Evolutionary conservation across 2,888 invertebrate genomes (phyloP).

Genomic region (Nomada fucata): DNA sequence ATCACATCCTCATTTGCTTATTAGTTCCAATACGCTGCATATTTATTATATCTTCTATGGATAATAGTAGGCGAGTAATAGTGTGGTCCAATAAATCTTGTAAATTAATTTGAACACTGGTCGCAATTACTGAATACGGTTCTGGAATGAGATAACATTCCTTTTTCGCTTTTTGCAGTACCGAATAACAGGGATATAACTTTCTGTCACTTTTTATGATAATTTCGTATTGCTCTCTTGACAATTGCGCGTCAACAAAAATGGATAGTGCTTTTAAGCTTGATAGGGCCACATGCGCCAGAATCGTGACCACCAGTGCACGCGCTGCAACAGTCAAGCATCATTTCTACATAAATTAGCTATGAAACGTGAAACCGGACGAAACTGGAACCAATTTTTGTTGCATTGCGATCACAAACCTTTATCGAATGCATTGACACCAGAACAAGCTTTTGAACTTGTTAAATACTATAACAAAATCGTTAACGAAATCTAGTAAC

Average conservation of each 20-base stretch:
- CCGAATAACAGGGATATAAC: conserved; percentile 14
- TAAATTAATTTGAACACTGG: conserved; percentile 21
- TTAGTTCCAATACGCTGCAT: conserved; percentile 49
- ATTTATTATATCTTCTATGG: conserved; percentile 17
- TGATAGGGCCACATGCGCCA: no score
- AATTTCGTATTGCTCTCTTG: conserved; percentile 27
- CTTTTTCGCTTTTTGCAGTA: conserved; percentile 25
- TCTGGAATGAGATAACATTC: conserved; percentile 33
- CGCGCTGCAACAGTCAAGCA: no score
- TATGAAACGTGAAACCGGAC: no score
- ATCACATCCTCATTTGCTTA: conserved; percentile 74
- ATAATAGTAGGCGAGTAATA: background rate
- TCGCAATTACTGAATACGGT: conserved; percentile 5
- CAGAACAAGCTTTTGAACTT: no score
- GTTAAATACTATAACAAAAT: no score
- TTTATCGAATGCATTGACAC: no score
- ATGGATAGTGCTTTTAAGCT: conserved; percentile 6
- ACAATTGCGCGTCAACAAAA: conserved; percentile 13
- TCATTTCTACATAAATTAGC: no score
- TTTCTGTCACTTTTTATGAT: conserved; percentile 12
- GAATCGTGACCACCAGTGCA: no score
- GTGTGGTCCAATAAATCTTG: conserved; percentile 37
- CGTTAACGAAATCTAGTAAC: no score
- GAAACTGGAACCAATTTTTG: no score
- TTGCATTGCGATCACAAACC: no score